Base-by-base conservation (phyloP, 2,797 vertebrate genomes). In the Pantherophis alleghaniensis region DNA sequence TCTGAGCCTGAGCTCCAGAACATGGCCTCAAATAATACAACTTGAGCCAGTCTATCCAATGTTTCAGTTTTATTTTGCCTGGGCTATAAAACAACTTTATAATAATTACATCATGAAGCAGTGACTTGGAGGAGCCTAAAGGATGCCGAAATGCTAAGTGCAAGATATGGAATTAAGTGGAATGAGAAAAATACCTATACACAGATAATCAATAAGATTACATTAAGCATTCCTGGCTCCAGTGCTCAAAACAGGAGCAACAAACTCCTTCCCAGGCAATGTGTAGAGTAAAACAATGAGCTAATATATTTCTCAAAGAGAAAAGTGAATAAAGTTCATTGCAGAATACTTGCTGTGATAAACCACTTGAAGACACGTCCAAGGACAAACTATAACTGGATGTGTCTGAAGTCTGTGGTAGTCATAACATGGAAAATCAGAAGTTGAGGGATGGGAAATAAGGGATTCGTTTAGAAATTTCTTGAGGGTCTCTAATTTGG, bases 61-160 rank as follows among this genome's bases (percentile, higher is more conserved):
- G 89, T 95, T 18, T 89, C 95, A 86, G 89, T 96, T 93, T 97
- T 97, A 97, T 97, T 97, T 63, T 95, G 95, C 91, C 66, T 95
- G 95, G 93, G 90, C 94, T 97, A 96, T 91, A 86, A 93, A 91
- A 89, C 26, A 55, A 95, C 86, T 89, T 79, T 97, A 96, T 7
- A 95, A 95, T 92, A 83, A 32, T 94, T 91, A 93, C 90, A 93
- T 69, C 32, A 94, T 91, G 74, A 96, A 97, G 93, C 5, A 26
- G 42, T 91, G 92, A 28, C 83, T 95, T 92, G 24, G 63, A 74
- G 53, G 59, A 92, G 13, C 94, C 57, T 97, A 96, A 56, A 90
- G 95, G 69, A 88, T 94, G n/a, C 83, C 2, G 92, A 10, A 10
- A 87, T 94, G 60, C 96, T 91, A 47, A 66, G 57, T 32, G 95